These are phyloP conservation scores for Onthophagus taurus DNA, from an alignment of 1,140 invertebrate species.

Conservation along the genomic window DNA sequence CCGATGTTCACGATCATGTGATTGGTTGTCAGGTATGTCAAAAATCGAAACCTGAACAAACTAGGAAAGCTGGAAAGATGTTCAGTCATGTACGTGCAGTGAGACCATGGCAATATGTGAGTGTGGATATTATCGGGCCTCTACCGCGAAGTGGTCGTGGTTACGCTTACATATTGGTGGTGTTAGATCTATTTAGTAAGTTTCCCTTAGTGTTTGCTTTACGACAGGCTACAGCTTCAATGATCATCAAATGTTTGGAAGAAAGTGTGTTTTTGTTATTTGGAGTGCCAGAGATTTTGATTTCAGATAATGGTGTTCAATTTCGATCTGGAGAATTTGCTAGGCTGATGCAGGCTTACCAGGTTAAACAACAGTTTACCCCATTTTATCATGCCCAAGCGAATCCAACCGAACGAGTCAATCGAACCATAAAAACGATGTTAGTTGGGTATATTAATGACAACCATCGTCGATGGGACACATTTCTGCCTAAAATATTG, in stretches of 20 bases:
- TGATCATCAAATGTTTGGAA: not conserved
- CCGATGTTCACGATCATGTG: not conserved
- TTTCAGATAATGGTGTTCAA: constrained; percentile 11
- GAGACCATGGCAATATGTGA: constrained; percentile 7
- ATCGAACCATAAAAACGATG: constrained; percentile 28
- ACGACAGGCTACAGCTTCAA: not conserved
- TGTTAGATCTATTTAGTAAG: constrained; percentile 8
- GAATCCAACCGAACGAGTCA: constrained; percentile 19
- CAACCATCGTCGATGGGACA: constrained; percentile 30
- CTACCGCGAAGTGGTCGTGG: constrained; percentile 4
- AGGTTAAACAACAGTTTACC: constrained; percentile 9
- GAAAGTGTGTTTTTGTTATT: constrained; percentile 9
- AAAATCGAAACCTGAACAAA: not conserved
- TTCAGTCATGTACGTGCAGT: not conserved
- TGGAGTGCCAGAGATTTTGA: constrained; percentile 6
- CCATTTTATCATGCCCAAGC: constrained; percentile 15
- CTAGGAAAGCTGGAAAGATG: not conserved
- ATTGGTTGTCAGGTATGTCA: not conserved
- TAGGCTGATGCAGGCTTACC: not conserved
- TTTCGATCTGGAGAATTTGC: not conserved
- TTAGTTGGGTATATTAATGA: constrained; percentile 23
- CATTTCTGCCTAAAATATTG: constrained; percentile 18
- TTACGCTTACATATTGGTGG: constrained; percentile 4
- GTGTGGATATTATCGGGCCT: constrained; percentile 5
- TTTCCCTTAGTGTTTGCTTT: constrained; percentile 5